Evolutionary conservation across 2,888 invertebrate genomes (phyloP).

Genomic region (Drosophila mimetica): DNA sequence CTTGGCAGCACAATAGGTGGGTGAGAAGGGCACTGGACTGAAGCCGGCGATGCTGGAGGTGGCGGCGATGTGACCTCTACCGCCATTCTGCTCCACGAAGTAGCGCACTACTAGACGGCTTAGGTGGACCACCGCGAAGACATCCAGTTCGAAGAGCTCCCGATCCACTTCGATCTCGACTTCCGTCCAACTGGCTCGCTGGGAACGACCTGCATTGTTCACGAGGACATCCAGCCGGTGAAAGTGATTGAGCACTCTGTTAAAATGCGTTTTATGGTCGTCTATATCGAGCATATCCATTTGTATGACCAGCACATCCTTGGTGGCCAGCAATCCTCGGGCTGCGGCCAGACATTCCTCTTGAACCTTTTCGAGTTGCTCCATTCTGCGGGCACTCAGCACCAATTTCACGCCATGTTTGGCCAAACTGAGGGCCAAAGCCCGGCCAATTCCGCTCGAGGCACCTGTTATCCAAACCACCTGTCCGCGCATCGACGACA

Average conservation of each 20-base stretch:
- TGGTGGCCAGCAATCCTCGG: constrained; percentile 84
- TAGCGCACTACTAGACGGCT: constrained; percentile 89
- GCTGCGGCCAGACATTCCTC: constrained; percentile 85
- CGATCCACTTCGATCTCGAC: constrained; percentile 89
- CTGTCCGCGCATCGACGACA: constrained; percentile 87
- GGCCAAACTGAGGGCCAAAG: constrained; percentile 89
- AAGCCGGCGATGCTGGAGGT: constrained; percentile 91
- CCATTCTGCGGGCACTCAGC: constrained; percentile 88
- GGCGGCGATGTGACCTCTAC: constrained; percentile 89
- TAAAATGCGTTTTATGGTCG: constrained; percentile 87
- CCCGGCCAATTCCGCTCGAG: constrained; percentile 93
- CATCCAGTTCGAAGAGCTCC: constrained; percentile 91
- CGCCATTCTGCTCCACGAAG: constrained; percentile 84
- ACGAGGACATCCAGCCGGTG: constrained; percentile 90
- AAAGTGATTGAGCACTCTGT: constrained; percentile 88
- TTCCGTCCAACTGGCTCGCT: constrained; percentile 89
- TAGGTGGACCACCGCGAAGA: constrained; percentile 89
- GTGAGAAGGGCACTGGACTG: constrained; percentile 88
- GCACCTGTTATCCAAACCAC: constrained; percentile 94
- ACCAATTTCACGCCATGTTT: constrained; percentile 88
- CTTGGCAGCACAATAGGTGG: constrained; percentile 90
- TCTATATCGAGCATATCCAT: constrained; percentile 88
- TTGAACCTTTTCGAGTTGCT: constrained; percentile 88
- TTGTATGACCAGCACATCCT: constrained; percentile 88
- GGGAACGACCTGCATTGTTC: constrained; percentile 93